Percentiles rank a stretch among this genome's conserved stretches.
phyloP scores from a whole-genome alignment of 2,888 invertebrate genomes.

The Hedychridium roseum region DNA sequence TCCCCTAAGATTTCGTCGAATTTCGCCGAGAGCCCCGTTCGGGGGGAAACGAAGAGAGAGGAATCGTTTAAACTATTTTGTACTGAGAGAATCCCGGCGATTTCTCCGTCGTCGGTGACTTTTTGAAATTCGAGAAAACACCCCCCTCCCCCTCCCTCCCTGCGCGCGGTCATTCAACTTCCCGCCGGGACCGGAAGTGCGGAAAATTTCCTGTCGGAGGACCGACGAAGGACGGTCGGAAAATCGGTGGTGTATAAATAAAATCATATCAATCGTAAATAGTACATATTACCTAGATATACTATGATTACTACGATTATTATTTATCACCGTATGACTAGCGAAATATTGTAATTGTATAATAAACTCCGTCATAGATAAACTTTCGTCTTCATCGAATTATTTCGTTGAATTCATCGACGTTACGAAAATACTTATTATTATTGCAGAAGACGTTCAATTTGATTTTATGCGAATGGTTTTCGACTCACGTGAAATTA shows the following conservation, averaged over 20 bases:
- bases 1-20: no score
- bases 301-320: constrained; percentile 53
- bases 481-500: neutral
- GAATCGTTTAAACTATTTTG: constrained; percentile 51
- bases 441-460: no score
- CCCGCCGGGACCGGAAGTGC: no score
- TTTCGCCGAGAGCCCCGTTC: constrained; percentile 21
- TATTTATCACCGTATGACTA: constrained; percentile 59
- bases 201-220: no score
- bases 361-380: constrained; percentile 59
- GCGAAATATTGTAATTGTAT: constrained; percentile 62
- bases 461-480: neutral
- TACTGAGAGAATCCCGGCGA: constrained; percentile 45
- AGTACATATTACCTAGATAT: constrained; percentile 58
- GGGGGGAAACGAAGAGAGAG: constrained; percentile 23
- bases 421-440: no score
- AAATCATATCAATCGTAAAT: constrained; percentile 62
- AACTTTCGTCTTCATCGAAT: constrained; percentile 4
- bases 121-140: no score
- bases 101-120: no score
- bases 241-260: constrained; percentile 56
- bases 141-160: no score
- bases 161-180: no score
- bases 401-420: no score
- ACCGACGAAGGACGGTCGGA: constrained; percentile 13